These are phyloP conservation scores for Gryon sp. DNA, from an alignment of 1,140 invertebrate genomes.

Conservation along the genomic window DNA sequence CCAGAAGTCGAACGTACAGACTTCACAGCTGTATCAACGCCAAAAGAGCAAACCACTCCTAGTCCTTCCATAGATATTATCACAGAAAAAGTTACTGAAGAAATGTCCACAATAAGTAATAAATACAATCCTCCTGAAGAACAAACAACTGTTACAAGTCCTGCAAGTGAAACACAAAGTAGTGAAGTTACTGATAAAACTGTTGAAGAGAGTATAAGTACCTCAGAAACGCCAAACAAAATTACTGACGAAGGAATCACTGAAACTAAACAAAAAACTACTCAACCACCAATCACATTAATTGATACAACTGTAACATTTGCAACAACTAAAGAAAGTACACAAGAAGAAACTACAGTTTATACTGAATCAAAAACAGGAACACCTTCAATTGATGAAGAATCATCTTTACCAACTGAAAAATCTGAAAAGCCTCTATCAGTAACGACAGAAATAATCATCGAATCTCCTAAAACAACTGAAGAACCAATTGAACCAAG, in stretches of 20 bases:
- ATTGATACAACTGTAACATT: too few species aligned
- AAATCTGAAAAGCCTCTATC: not conserved
- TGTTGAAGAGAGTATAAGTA: conserved; percentile 1
- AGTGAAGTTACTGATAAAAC: conserved; percentile 17
- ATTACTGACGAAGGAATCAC: conserved; percentile 39
- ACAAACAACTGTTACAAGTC: conserved; percentile 2
- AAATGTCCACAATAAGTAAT: conserved; percentile 17
- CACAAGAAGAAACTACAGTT: conserved; percentile 36
- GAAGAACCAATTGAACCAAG: conserved; percentile 20
- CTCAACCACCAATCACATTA: too few species aligned
- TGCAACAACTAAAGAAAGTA: conserved; percentile 13
- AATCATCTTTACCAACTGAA: conserved; percentile 5
- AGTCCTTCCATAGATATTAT: conserved; percentile 7
- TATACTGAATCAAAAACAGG: conserved; percentile 31
- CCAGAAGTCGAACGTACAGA: too few species aligned
- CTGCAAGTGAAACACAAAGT: conserved; percentile 29
- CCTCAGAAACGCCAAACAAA: conserved; percentile 36
- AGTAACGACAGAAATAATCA: not conserved
- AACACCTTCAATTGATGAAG: conserved; percentile 16
- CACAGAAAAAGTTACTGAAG: conserved; percentile 18
- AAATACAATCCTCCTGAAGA: conserved; percentile 10
- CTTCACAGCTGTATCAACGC: conserved; percentile 18
- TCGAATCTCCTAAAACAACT: too few species aligned
- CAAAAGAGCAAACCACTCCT: conserved; percentile 18
- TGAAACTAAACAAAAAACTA: conserved; percentile 14